Evolutionary conservation across 2,888 invertebrate species (phyloP).

Genomic region (Onthophagus sagittarius): DNA sequence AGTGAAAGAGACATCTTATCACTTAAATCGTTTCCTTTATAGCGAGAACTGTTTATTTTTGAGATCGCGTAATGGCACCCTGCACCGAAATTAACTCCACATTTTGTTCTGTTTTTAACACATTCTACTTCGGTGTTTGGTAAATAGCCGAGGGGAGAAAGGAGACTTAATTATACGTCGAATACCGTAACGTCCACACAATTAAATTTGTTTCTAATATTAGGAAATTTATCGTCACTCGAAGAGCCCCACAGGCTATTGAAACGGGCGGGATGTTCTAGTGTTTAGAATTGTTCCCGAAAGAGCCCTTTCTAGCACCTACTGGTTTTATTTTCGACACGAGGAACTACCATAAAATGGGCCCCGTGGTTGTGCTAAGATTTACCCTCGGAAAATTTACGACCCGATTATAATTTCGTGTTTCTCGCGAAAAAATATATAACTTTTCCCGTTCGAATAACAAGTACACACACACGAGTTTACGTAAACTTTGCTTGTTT

Average conservation of each 20-base stretch:
- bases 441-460: not conserved
- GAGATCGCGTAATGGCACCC: not conserved
- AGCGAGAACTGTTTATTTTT: not conserved
- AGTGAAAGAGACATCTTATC: not conserved
- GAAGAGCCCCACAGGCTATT: not conserved
- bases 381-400: not conserved
- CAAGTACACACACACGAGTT: not conserved
- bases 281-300: not conserved
- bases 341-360: not conserved
- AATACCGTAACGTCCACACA: constrained; percentile 3
- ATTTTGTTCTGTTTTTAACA: not conserved
- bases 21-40: not conserved
- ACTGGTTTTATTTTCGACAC: not conserved
- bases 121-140: not conserved
- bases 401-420: not conserved
- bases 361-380: not conserved
- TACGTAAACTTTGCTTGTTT: not conserved
- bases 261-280: not conserved
- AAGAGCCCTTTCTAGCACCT: not conserved
- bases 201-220: constrained; percentile 13
- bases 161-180: constrained; percentile 1
- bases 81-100: not conserved
- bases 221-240: constrained; percentile 7
- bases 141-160: constrained; percentile 5
- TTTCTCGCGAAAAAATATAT: not conserved